Conservation (phyloP, 1,140 invertebrate species). For the Leptinotarsa defecta region DNA sequence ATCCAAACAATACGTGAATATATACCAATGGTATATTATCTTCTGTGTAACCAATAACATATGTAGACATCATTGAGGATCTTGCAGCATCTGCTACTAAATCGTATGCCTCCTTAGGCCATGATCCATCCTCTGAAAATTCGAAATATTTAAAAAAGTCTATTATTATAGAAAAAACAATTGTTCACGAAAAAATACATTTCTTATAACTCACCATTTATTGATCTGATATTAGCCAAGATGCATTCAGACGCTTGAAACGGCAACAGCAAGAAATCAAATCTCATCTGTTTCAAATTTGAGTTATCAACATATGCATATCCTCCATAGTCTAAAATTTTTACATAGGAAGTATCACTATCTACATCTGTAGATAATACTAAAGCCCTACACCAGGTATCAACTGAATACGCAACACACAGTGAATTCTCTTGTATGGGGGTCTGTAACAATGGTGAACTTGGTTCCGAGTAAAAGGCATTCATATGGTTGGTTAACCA, state of each 20-base stretch:
- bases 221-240: conserved; percentile 85
- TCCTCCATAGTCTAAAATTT: conserved; percentile 93
- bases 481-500: conserved; percentile 77
- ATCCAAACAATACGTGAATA: conserved; percentile 72
- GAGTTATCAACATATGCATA: conserved; percentile 77
- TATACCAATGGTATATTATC: conserved; percentile 77
- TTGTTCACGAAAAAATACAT: too few relatives aligned
- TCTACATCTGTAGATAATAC: conserved; percentile 74
- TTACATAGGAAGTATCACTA: conserved; percentile 75
- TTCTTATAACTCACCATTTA: conserved; percentile 65
- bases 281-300: conserved; percentile 83
- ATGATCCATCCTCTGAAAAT: conserved; percentile 59
- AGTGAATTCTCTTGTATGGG: conserved; percentile 35
- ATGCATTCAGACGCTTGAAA: conserved; percentile 96
- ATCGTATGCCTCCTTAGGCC: conserved; percentile 75
- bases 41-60: conserved; percentile 81
- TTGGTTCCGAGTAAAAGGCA: conserved; percentile 65
- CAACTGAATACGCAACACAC: conserved; percentile 81
- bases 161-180: too few relatives aligned
- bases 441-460: conserved; percentile 69
- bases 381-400: conserved; percentile 88
- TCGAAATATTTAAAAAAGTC: too few relatives aligned
- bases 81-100: conserved; percentile 77
- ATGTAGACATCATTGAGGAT: conserved; percentile 81
- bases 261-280: conserved; percentile 89